Percentiles rank a stretch among this genome's conserved stretches.
Conservation (phyloP, 2,797 vertebrate genomes). For the Sebastes oblongus region DNA sequence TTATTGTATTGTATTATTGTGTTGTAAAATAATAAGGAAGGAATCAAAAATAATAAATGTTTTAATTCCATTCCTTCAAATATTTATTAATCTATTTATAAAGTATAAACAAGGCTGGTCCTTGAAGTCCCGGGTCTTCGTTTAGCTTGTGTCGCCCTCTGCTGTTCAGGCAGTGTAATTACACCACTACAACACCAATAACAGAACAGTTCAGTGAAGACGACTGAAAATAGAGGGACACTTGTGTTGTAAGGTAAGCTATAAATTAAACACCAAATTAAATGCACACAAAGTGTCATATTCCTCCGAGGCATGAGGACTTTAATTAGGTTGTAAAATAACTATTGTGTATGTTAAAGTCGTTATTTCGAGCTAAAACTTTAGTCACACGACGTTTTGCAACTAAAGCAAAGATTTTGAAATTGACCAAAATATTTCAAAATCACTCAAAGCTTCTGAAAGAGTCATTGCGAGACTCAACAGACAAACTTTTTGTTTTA, state of each 20-base stretch:
- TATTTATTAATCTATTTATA: background rate
- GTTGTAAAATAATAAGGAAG: no score
- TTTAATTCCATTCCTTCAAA: no score
- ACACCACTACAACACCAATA: accelerated
- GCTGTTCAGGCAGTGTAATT: background rate
- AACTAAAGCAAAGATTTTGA: background rate
- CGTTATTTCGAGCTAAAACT: background rate
- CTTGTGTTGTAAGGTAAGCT: background rate
- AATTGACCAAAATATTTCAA: background rate
- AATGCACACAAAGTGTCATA: background rate
- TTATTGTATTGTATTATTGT: no score
- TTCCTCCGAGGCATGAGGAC: accelerated
- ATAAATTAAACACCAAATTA: background rate
- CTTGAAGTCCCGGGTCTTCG: background rate
- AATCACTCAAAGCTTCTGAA: background rate
- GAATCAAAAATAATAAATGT: no score
- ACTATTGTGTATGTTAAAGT: background rate
- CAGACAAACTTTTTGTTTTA: background rate
- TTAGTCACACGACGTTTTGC: background rate
- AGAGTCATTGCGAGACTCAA: background rate
- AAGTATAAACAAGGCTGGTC: background rate
- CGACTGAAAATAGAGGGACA: background rate
- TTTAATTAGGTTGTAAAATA: no score
- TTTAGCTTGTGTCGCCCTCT: slow-evolving; percentile 27
- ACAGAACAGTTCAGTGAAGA: background rate